A percentile compares a stretch with the other conserved stretches of the same genome.
phyloP scores from a whole-genome alignment of 2,888 invertebrate species.

The Pogonocherus hispidulus region DNA sequence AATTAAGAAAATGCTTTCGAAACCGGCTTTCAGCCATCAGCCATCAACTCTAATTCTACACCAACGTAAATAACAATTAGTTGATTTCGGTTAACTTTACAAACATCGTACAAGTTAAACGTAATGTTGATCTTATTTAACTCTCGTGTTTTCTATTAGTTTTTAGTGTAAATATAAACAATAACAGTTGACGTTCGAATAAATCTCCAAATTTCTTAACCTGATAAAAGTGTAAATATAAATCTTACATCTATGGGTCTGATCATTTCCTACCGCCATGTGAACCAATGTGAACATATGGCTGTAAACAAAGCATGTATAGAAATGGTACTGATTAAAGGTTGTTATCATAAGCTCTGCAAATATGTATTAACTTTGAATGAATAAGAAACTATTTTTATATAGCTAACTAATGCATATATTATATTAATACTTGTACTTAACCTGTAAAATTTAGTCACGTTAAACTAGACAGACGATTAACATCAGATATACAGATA shows the following conservation, averaged over 20 bases:
- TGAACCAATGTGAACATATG: neutral
- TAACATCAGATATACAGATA: too few species aligned
- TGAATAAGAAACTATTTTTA: neutral
- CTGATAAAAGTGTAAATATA: neutral
- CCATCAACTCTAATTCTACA: constrained; percentile 1
- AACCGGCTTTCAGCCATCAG: neutral
- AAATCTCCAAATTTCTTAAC: neutral
- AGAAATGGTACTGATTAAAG: neutral
- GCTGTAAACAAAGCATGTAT: neutral
- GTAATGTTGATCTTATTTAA: neutral
- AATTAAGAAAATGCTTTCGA: neutral
- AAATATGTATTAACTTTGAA: too few species aligned
- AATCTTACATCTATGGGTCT: neutral
- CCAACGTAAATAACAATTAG: neutral
- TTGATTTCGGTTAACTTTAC: constrained; percentile 4
- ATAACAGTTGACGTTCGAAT: neutral
- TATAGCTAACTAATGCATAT: too few species aligned
- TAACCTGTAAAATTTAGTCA: too few species aligned
- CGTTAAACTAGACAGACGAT: too few species aligned
- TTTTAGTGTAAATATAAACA: neutral
- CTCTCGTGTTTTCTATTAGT: neutral
- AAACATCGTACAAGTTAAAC: neutral
- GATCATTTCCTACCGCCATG: neutral
- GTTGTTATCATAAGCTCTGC: too few species aligned
- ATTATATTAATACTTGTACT: too few species aligned